These are phyloP conservation scores for Leptinotarsa haldemani DNA, from an alignment of 2,888 invertebrate genomes.

Conservation along the genomic window DNA sequence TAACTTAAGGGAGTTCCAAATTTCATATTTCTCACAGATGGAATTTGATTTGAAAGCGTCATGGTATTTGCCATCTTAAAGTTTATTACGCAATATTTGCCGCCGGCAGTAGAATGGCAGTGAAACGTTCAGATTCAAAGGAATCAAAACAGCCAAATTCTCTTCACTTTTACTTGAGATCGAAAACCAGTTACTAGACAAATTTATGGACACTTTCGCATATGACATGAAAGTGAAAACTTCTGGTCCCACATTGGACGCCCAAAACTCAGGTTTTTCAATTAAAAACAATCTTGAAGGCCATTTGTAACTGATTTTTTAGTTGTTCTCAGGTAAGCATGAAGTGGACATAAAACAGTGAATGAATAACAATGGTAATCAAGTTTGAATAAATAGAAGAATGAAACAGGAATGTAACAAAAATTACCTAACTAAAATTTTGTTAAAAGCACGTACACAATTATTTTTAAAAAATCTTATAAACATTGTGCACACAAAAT, in stretches of 20 bases:
- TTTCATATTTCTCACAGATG: constrained; percentile 21
- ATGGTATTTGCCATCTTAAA: constrained; percentile 19
- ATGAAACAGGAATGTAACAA: constrained; percentile 50
- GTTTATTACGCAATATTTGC: constrained; percentile 8
- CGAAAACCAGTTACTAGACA: neutral
- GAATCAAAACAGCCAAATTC: constrained; percentile 34
- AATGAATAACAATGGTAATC: constrained; percentile 28
- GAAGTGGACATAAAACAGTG: neutral
- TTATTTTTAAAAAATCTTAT: constrained; percentile 35
- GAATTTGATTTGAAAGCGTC: constrained; percentile 19
- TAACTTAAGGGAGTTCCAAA: neutral
- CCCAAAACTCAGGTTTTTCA: neutral
- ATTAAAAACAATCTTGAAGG: neutral
- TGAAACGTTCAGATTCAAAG: constrained; percentile 46
- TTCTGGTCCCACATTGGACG: neutral
- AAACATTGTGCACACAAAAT: constrained; percentile 60
- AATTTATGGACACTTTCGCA: neutral
- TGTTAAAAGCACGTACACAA: constrained; percentile 37
- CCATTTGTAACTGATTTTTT: neutral
- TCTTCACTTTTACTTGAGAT: constrained; percentile 16
- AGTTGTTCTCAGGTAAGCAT: constrained; percentile 24
- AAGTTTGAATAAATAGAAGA: constrained; percentile 39
- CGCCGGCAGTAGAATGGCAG: constrained; percentile 54
- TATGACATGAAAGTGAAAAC: neutral
- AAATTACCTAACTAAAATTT: constrained; percentile 44